phyloP scores from a whole-genome alignment of 1,140 invertebrate species.

The Cyrtorhinus lividipennis region DNA sequence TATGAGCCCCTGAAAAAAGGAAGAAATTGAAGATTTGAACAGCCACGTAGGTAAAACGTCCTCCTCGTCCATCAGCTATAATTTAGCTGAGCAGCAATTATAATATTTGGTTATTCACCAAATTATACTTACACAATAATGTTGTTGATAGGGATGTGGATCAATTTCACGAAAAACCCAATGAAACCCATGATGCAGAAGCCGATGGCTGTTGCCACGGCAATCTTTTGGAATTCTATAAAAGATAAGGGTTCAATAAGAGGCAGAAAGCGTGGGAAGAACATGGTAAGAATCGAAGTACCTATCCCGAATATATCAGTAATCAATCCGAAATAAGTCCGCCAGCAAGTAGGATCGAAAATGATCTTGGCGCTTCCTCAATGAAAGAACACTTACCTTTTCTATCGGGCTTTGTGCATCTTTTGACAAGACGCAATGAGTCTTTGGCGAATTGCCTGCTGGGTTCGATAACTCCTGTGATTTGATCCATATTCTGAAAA shows the following conservation, averaged over 20 bases:
- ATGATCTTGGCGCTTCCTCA: not conserved
- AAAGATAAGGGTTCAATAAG: conserved; percentile 31
- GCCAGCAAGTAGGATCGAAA: not conserved
- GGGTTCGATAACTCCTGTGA: conserved; percentile 87
- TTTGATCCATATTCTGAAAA: conserved; percentile 74
- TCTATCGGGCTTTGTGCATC: conserved; percentile 98
- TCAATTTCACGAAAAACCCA: conserved; percentile 98
- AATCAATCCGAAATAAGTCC: not conserved
- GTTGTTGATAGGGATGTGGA: conserved; percentile 99
- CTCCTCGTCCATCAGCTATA: too few species aligned
- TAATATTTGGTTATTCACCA: too few species aligned
- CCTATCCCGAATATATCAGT: too few species aligned
- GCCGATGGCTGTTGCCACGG: conserved; percentile 96
- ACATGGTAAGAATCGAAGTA: too few species aligned
- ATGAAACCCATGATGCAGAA: conserved; percentile 99
- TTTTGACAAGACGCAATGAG: conserved; percentile 90
- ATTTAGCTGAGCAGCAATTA: too few species aligned
- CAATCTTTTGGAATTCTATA: conserved; percentile 99
- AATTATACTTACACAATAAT: conserved; percentile 75
- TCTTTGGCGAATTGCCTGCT: conserved; percentile 94
- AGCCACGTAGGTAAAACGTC: too few species aligned
- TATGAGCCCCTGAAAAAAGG: not conserved
- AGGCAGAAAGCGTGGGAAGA: too few species aligned
- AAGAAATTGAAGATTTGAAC: not conserved
- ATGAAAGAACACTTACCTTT: conserved; percentile 55